Conservation (phyloP, 2,888 invertebrate genomes). For the Sinelater perroti region DNA sequence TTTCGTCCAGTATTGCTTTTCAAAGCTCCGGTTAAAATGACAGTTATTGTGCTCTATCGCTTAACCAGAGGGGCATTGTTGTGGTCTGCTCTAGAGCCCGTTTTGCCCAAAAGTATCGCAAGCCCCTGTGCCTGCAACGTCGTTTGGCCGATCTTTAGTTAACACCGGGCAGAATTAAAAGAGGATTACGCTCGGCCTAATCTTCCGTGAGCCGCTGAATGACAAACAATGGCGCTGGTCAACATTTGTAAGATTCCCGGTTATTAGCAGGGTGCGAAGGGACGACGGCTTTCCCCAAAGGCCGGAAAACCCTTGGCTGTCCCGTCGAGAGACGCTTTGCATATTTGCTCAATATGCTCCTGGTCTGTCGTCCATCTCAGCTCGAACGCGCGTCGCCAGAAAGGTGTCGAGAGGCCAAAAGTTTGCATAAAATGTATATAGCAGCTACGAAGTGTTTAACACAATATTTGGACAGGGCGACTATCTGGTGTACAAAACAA, state of each 20-base stretch:
- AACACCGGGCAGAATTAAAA: neutral
- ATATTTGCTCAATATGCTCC: constrained; percentile 18
- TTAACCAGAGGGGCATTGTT: no score
- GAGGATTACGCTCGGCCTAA: constrained; percentile 10
- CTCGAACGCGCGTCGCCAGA: constrained; percentile 16
- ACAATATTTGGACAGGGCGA: constrained; percentile 10
- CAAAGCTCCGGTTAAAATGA: no score
- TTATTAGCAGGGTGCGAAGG: constrained; percentile 13
- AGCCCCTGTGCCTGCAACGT: no score
- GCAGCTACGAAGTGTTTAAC: constrained; percentile 10
- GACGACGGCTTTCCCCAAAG: constrained; percentile 3
- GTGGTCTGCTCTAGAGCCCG: no score
- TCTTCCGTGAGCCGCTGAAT: constrained; percentile 7
- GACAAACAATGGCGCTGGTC: neutral
- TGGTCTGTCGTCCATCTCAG: constrained; percentile 21
- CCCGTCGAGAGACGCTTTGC: constrained; percentile 13
- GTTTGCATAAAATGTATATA: constrained; percentile 11
- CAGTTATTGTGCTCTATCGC: no score
- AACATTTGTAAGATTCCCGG: constrained; percentile 10
- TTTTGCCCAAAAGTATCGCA: no score
- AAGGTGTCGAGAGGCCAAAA: constrained; percentile 20
- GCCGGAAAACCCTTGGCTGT: constrained; percentile 4
- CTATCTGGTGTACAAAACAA: no score
- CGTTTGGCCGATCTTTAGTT: no score
- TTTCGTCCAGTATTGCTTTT: no score